Conservation (phyloP, 2,113 vertebrate genomes). For the Myotis davidii region DNA sequence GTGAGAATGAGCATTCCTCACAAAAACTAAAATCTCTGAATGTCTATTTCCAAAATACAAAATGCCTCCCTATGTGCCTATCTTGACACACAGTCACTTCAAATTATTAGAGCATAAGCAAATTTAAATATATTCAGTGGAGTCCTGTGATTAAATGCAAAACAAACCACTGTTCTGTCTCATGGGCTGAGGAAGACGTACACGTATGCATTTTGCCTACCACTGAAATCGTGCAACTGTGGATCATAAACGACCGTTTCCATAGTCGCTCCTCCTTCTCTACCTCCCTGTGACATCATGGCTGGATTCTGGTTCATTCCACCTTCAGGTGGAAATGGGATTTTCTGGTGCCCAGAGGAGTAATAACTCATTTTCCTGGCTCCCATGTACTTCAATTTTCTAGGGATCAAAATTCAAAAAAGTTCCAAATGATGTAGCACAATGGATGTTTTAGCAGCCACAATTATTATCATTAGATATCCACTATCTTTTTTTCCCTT, state of each 20-base stretch:
- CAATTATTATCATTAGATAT: conserved; percentile 49
- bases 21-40: not conserved
- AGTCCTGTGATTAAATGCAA: not conserved
- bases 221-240: not conserved
- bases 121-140: not conserved
- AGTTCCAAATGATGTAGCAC: conserved; percentile 58
- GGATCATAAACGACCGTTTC: not conserved
- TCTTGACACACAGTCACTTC: not conserved
- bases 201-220: not conserved
- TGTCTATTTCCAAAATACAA: not conserved
- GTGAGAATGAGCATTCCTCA: not conserved
- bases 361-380: not conserved
- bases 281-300: not conserved
- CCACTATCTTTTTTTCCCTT: not conserved
- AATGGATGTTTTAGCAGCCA: not conserved
- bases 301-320: not conserved
- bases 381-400: conserved; percentile 67
- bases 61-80: not conserved
- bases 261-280: not conserved
- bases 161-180: not conserved
- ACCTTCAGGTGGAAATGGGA: not conserved
- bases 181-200: not conserved
- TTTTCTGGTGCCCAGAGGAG: not conserved
- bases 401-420: conserved; percentile 64
- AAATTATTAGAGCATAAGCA: not conserved